These are phyloP conservation scores for Danaus chrysippus DNA, from an alignment of 2,888 invertebrate genomes.

Conservation along the genomic window DNA sequence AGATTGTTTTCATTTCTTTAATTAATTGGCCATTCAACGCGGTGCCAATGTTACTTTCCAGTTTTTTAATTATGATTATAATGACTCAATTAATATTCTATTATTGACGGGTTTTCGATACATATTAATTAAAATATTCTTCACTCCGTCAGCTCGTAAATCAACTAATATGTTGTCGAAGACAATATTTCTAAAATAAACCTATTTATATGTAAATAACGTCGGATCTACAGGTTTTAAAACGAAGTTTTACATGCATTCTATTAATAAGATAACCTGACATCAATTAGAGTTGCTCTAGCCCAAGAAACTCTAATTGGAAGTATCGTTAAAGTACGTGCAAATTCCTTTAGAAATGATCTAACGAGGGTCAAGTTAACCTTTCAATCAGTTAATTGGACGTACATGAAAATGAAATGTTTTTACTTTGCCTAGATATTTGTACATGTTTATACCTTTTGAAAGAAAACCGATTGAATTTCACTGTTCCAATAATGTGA, in stretches of 20 bases:
- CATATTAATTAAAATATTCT: too few species aligned
- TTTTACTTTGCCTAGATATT: constrained; percentile 9
- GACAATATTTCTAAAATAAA: too few species aligned
- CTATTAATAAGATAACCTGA: constrained; percentile 24
- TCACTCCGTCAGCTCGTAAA: too few species aligned
- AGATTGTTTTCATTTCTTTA: constrained; percentile 4
- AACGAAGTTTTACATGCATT: constrained; percentile 11
- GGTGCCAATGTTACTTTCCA: not conserved
- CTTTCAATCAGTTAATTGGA: constrained; percentile 15
- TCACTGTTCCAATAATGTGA: too few species aligned
- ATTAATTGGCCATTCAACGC: constrained; percentile 13
- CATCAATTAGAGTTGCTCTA: constrained; percentile 25
- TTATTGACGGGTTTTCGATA: too few species aligned
- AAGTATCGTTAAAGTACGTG: constrained; percentile 19
- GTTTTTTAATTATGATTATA: too few species aligned
- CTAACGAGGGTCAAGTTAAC: constrained; percentile 16
- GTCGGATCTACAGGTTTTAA: too few species aligned
- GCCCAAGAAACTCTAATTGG: constrained; percentile 24
- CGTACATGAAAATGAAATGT: constrained; percentile 8
- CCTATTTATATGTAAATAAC: too few species aligned
- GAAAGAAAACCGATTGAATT: too few species aligned
- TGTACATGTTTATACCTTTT: too few species aligned
- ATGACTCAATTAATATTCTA: too few species aligned
- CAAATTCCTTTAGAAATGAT: constrained; percentile 21
- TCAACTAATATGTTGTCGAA: too few species aligned